These are phyloP conservation scores for Mus spicilegus DNA, from an alignment of 2,113 vertebrate species.

Conservation along the genomic window DNA sequence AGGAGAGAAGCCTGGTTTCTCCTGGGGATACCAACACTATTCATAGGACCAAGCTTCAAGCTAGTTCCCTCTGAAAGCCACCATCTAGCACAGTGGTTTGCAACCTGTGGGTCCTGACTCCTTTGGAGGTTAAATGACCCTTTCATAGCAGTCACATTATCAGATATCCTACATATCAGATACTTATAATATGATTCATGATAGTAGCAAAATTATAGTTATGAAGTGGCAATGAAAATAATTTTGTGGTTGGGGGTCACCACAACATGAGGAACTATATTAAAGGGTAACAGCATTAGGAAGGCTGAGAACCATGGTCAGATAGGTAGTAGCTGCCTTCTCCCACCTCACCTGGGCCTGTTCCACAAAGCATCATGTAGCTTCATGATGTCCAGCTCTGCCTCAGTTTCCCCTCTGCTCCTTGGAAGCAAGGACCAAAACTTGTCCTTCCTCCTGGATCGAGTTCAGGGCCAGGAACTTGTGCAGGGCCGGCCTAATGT, in stretches of 20 bases:
- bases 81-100: neutral
- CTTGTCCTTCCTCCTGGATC: neutral
- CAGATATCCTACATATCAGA: neutral
- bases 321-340: neutral
- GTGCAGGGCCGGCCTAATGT: fast-evolving
- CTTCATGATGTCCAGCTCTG: neutral
- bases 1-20: fast-evolving
- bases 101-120: neutral
- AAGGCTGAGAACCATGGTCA: neutral
- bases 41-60: neutral
- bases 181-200: neutral
- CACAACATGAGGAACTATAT: neutral
- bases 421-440: neutral
- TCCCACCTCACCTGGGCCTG: neutral
- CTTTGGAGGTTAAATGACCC: neutral
- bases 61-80: neutral
- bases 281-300: neutral
- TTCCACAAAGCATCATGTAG: neutral
- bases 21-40: too few relatives aligned
- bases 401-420: neutral
- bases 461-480: neutral
- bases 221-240: neutral
- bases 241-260: neutral
- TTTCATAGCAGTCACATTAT: neutral
- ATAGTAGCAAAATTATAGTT: neutral